phyloP scores from a whole-genome alignment of 2,113 vertebrate genomes.

The Eleginops maclovinus region DNA sequence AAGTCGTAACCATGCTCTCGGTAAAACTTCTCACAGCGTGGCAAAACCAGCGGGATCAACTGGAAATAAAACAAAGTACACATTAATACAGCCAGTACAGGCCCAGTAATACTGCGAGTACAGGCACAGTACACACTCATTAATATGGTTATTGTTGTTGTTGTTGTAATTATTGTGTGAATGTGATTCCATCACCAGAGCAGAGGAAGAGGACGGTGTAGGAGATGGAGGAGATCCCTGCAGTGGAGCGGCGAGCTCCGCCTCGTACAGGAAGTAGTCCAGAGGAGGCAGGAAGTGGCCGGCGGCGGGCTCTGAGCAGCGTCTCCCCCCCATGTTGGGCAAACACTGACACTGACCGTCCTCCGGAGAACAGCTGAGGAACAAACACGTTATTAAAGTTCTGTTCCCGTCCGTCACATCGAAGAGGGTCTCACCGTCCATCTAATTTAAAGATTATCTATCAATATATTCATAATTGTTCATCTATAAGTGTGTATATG shows the following conservation, averaged over 20 bases:
- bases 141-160: too few relatives aligned
- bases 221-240: constrained; percentile 51
- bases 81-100: neutral
- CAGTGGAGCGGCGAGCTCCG: constrained; percentile 83
- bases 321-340: constrained; percentile 84
- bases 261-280: constrained; percentile 91
- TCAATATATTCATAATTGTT: too few relatives aligned
- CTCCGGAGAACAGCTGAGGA: constrained; percentile 80
- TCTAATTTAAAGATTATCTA: too few relatives aligned
- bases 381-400: too few relatives aligned
- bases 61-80: constrained; percentile 60
- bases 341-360: constrained; percentile 88
- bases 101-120: too few relatives aligned
- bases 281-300: constrained; percentile 88
- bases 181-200: constrained; percentile 77
- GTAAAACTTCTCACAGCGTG: constrained; percentile 87
- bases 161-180: too few relatives aligned
- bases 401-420: too few relatives aligned
- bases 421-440: too few relatives aligned
- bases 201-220: constrained; percentile 36
- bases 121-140: too few relatives aligned
- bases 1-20: constrained; percentile 87
- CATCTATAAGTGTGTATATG: too few relatives aligned
- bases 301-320: constrained; percentile 84
- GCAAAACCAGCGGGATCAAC: constrained; percentile 79